A percentile compares a stretch with the other conserved stretches of the same genome.
Conservation (phyloP, 2,888 invertebrate species). For the Luperina testacea region DNA sequence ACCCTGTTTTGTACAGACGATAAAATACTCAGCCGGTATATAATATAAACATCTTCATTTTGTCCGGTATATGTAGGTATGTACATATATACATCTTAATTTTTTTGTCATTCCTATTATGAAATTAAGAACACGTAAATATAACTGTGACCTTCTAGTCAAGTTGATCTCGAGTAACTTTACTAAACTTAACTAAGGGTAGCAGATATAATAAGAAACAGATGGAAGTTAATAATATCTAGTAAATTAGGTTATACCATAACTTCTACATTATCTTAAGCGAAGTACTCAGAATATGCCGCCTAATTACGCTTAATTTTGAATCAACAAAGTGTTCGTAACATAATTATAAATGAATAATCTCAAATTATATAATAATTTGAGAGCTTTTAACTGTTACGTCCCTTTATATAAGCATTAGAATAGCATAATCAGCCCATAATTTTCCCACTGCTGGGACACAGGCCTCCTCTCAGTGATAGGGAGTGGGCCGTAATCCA, state of each 20-base stretch:
- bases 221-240: background rate
- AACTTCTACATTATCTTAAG: background rate
- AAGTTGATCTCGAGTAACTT: background rate
- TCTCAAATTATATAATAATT: background rate
- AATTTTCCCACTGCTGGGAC: no score
- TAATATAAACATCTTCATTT: background rate
- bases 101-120: background rate
- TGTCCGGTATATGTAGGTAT: no score
- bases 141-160: background rate
- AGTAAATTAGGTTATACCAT: background rate
- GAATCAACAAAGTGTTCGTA: background rate
- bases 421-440: no score
- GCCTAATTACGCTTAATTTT: background rate
- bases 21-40: no score
- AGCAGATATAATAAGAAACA: background rate
- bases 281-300: background rate
- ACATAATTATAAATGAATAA: background rate
- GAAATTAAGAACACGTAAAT: background rate
- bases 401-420: background rate
- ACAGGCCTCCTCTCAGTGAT: no score
- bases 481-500: no score
- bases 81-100: background rate
- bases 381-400: background rate
- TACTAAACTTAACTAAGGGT: conserved; percentile 11
- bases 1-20: no score